Conservation (phyloP, 2,888 invertebrate species). For the Seira sanloemensis region DNA sequence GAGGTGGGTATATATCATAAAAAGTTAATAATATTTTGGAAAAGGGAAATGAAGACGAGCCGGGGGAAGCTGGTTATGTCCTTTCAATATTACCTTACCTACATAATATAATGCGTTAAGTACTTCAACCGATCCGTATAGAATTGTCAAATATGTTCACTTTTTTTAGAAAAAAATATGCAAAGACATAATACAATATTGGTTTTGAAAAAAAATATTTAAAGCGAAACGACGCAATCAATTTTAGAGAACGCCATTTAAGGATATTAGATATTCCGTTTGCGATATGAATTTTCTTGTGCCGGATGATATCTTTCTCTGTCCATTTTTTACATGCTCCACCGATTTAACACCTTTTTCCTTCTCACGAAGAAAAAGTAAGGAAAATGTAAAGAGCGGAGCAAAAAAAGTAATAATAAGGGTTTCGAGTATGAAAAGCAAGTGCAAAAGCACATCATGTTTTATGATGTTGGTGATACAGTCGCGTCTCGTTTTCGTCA, state of each 20-base stretch:
- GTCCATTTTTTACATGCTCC: background rate
- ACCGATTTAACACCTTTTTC: slow-evolving; percentile 9
- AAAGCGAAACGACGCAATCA: slow-evolving; percentile 5
- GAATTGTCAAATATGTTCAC: background rate
- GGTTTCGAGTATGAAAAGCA: background rate
- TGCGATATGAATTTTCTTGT: background rate
- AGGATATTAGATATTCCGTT: slow-evolving; percentile 16
- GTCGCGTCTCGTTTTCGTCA: background rate
- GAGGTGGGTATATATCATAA: slow-evolving; percentile 11
- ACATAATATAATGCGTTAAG: slow-evolving; percentile 11
- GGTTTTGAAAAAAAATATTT: slow-evolving; percentile 3
- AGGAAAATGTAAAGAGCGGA: background rate
- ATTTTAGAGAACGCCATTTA: slow-evolving; percentile 6
- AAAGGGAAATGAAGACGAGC: background rate
- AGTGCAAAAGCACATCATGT: slow-evolving; percentile 11
- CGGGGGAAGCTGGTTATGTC: background rate
- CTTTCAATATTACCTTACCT: slow-evolving; percentile 1
- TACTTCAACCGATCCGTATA: background rate
- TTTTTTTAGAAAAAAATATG: background rate
- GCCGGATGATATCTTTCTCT: slow-evolving; percentile 16
- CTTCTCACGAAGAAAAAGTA: slow-evolving; percentile 1
- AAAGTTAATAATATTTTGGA: slow-evolving; percentile 3
- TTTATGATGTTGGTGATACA: slow-evolving; percentile 4
- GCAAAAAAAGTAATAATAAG: background rate
- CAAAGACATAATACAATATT: slow-evolving; percentile 5